Base-by-base conservation (phyloP, 2,797 vertebrate species). In the Alauda arvensis region DNA sequence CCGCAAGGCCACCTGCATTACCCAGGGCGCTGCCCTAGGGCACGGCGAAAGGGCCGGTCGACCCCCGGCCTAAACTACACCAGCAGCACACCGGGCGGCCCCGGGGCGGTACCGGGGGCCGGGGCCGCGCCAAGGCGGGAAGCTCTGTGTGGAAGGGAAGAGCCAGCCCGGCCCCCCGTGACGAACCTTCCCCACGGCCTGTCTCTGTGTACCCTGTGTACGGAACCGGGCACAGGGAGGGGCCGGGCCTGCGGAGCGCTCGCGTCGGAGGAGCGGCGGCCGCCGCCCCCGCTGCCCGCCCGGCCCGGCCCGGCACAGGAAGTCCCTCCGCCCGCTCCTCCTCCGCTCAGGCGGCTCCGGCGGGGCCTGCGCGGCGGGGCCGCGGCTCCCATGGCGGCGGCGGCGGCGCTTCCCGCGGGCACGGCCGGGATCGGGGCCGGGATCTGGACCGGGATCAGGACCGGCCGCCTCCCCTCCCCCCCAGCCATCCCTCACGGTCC, bases 321-420 rank as follows among this genome's bases (percentile, higher is more conserved):
- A 89, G 68, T 84, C 78, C 55, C 79, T 68, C 26, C 74, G 69
- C 66, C 72, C 52, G 83, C 67, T 86, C 78, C 70, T 69, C 88
- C 80, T 80, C 60, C 59, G 70, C 71, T 56, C 61, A 39, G 83
- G 84, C 72, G 55, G 85, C 75, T 14, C n/a, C 86, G 63, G 48
- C 42, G 79, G 77, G 77, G 71, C 84, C 85, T 83, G 86, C 87
- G 87, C 76, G 33, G 34, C 77, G 70, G 34, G 39, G 65, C 91
- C 84, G 84, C 61, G 62, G 72, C 69, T 87, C 86, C 83, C 61
- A 72, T 63, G 86, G 80, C 79, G 83, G 78, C 26, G 79, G 78
- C 26, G 33, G 77, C 19, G 45, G 59, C 17, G 33, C 40, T 67
- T 59, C 16, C 74, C n/a, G 40, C 63, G 21, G 33, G 49, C 43